Conservation (phyloP, 1,140 invertebrate genomes). For the Anadara kagoshimensis region DNA sequence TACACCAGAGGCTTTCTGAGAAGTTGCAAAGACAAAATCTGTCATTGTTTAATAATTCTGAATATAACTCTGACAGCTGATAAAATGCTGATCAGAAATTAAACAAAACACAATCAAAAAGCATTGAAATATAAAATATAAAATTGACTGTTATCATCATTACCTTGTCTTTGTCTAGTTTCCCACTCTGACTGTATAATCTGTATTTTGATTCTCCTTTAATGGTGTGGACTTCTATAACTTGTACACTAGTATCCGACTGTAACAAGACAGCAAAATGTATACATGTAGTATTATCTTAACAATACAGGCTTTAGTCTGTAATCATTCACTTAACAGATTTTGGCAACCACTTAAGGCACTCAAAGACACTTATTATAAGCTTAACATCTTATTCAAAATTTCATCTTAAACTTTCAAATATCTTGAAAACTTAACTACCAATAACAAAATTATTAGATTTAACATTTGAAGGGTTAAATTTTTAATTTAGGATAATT, state of each 20-base stretch:
- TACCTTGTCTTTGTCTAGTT: conserved; percentile 36
- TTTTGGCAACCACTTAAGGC: neutral
- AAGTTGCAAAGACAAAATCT: no score
- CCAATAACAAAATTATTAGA: no score
- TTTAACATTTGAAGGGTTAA: no score
- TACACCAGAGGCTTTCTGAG: no score
- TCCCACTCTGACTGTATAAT: conserved; percentile 45
- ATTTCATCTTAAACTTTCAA: no score
- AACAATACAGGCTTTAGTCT: neutral
- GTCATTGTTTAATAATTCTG: no score
- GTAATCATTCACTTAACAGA: neutral
- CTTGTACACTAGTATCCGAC: conserved; percentile 25
- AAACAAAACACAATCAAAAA: neutral
- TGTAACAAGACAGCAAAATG: conserved; percentile 2
- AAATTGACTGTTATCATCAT: neutral
- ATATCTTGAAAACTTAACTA: neutral
- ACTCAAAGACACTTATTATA: neutral
- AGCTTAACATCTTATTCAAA: neutral
- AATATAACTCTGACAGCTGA: no score
- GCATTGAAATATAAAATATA: neutral
- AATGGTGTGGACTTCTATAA: conserved; percentile 47
- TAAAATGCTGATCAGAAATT: neutral
- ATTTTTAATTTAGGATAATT: no score
- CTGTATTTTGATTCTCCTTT: conserved; percentile 31
- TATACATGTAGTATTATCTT: neutral